These are phyloP conservation scores for Semnornis frantzii DNA, from an alignment of 2,113 vertebrate species.

Conservation along the genomic window DNA sequence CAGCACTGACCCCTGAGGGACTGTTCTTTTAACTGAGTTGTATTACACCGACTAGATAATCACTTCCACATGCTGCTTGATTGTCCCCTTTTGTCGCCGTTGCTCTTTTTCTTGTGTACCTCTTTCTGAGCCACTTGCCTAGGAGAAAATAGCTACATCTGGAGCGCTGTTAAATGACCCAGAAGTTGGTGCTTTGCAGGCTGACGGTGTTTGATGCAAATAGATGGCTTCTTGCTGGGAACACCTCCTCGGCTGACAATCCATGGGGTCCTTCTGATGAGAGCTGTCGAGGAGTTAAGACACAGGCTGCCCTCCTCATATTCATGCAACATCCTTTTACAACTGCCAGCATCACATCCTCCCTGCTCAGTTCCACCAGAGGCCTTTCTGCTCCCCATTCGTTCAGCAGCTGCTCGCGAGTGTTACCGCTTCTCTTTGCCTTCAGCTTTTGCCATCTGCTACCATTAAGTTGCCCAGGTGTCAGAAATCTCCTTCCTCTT, in stretches of 20 bases:
- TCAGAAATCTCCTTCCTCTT: slow-evolving; percentile 29
- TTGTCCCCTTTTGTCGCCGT: neutral
- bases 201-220: slow-evolving; percentile 62
- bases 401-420: slow-evolving; percentile 21
- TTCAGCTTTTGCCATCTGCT: slow-evolving; percentile 64
- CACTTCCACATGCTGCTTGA: slow-evolving; percentile 25
- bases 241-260: slow-evolving; percentile 39
- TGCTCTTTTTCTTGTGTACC: slow-evolving; percentile 17
- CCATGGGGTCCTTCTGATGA: neutral
- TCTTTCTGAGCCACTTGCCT: slow-evolving; percentile 34
- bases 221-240: slow-evolving; percentile 46
- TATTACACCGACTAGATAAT: slow-evolving; percentile 24
- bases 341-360: neutral
- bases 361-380: neutral
- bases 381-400: slow-evolving; percentile 22
- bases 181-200: slow-evolving; percentile 51
- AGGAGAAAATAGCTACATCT: slow-evolving; percentile 54
- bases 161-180: slow-evolving; percentile 68
- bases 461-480: slow-evolving; percentile 51
- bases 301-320: slow-evolving; percentile 4
- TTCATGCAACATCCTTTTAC: neutral
- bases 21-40: slow-evolving; percentile 48
- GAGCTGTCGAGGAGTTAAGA: slow-evolving; percentile 11
- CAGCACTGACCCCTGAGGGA: too few species aligned
- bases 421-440: neutral